A percentile compares a stretch with the other conserved stretches of the same genome.
Evolutionary conservation across 2,888 invertebrate genomes (phyloP).

Genomic region (Hypena proboscidalis): DNA sequence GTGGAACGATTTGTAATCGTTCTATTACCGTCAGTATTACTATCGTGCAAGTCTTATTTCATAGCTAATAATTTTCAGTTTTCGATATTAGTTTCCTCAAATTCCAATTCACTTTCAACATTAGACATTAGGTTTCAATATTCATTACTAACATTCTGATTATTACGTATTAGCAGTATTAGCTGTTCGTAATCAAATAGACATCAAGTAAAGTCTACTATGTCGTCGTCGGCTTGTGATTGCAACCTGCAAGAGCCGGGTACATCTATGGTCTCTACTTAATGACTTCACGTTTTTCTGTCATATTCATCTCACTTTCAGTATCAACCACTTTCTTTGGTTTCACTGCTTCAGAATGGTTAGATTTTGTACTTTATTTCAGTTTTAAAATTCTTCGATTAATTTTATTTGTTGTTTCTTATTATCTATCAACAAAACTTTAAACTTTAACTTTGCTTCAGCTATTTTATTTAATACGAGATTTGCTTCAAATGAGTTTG

Average conservation of each 20-base stretch:
- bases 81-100: no score
- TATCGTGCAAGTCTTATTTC: constrained; percentile 9
- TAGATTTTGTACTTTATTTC: constrained; percentile 10
- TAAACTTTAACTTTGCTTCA: not conserved
- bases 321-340: constrained; percentile 49
- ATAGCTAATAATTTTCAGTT: constrained; percentile 5
- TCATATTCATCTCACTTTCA: constrained; percentile 50
- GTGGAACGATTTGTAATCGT: constrained; percentile 19
- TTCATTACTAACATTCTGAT: constrained; percentile 9
- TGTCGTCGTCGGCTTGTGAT: constrained; percentile 14
- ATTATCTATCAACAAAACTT: not conserved
- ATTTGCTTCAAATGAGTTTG: constrained; percentile 26
- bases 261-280: constrained; percentile 39
- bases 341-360: constrained; percentile 32
- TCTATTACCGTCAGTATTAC: constrained; percentile 2
- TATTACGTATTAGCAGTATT: not conserved
- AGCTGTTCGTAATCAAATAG: constrained; percentile 41
- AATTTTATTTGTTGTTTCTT: not conserved
- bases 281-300: constrained; percentile 48
- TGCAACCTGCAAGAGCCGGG: constrained; percentile 38
- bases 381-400: constrained; percentile 10
- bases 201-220: constrained; percentile 44
- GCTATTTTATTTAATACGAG: no score
- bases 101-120: constrained; percentile 22
- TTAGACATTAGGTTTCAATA: constrained; percentile 3